A percentile compares a stretch with the other conserved stretches of the same genome.
phyloP scores from a whole-genome alignment of 23 tunicate genomes.

The Ascidia mentula region DNA sequence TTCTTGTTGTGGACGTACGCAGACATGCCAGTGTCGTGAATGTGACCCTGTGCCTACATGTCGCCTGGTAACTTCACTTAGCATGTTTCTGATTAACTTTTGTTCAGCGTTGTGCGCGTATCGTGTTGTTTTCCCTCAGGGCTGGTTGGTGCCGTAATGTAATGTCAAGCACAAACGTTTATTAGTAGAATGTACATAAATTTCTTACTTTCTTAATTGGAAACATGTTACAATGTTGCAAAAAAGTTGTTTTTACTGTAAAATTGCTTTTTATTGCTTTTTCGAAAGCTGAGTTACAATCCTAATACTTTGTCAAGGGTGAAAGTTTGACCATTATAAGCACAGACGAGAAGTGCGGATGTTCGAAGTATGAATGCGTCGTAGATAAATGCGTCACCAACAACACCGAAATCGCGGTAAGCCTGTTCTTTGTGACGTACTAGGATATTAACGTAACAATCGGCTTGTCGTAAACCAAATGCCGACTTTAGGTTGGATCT shows the following conservation, averaged over 20 bases:
- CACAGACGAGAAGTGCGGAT: constrained; percentile 1
- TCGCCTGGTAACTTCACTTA: not conserved
- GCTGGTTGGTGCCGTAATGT: too few relatives aligned
- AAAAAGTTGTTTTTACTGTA: not conserved
- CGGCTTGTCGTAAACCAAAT: not conserved
- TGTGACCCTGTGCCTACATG: constrained; percentile 10
- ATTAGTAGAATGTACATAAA: too few relatives aligned
- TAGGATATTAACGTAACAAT: not conserved
- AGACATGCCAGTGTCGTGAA: constrained; percentile 16
- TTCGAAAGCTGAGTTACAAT: too few relatives aligned
- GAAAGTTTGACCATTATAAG: not conserved
- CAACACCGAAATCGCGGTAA: constrained; percentile 6
- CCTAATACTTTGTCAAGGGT: constrained; percentile 15
- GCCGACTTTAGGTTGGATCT: not conserved
- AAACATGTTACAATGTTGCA: not conserved
- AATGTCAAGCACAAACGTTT: too few relatives aligned
- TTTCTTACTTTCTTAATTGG: too few relatives aligned
- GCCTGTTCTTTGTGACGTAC: not conserved
- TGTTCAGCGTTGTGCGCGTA: too few relatives aligned
- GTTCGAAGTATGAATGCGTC: constrained; percentile 9
- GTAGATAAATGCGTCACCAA: not conserved
- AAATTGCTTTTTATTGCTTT: not conserved
- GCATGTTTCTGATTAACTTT: too few relatives aligned
- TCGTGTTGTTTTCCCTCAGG: too few relatives aligned
- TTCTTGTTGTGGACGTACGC: constrained; percentile 12